These are phyloP conservation scores for Urocitellus parryii DNA, from an alignment of 2,113 vertebrate species.

Conservation along the genomic window DNA sequence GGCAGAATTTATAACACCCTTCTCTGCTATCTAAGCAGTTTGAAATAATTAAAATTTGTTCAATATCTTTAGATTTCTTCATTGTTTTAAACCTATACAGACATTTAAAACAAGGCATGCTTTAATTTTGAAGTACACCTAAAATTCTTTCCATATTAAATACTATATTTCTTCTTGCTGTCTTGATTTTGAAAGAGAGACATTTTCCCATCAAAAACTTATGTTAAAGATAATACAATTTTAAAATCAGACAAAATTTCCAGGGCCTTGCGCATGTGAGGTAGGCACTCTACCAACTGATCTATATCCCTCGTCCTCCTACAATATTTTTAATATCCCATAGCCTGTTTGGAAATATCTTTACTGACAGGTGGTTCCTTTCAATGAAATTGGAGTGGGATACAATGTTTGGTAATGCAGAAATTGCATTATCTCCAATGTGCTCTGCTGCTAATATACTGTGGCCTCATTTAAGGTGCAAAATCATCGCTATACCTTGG, in stretches of 20 bases:
- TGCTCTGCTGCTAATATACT: not conserved
- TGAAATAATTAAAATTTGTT: not conserved
- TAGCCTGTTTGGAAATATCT: not conserved
- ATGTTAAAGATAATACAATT: not conserved
- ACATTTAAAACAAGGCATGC: not conserved
- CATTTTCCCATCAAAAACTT: not conserved
- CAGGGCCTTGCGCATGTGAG: too few species aligned
- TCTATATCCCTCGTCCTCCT: not conserved
- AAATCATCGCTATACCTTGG: not conserved
- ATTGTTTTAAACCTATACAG: not conserved
- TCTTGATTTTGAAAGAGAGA: slow-evolving; percentile 9
- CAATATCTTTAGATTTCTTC: not conserved
- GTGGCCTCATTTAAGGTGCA: not conserved
- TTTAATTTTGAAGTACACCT: not conserved
- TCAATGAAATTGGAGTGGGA: not conserved
- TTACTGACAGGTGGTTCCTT: not conserved
- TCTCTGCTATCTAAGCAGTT: not conserved
- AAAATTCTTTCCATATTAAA: not conserved
- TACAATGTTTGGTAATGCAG: not conserved
- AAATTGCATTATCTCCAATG: not conserved
- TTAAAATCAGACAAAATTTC: not conserved
- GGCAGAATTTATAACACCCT: not conserved
- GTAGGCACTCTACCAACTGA: too few species aligned
- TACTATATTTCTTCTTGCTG: not conserved
- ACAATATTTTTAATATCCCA: not conserved